These are phyloP conservation scores for Argyrosomus japonicus DNA, from an alignment of 2,113 vertebrate species.

Conservation along the genomic window DNA sequence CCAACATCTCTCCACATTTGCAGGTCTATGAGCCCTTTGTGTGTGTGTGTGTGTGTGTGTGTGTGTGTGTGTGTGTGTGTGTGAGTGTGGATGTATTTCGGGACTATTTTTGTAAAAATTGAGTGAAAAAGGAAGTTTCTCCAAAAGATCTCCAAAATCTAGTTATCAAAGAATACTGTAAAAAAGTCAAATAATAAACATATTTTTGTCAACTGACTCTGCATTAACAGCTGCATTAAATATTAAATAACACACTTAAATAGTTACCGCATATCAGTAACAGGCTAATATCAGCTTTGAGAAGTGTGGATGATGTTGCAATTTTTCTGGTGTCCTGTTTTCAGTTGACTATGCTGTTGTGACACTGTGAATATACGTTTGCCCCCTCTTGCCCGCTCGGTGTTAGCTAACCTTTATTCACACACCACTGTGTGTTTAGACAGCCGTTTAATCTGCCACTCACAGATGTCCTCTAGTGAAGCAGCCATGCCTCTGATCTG, in stretches of 20 bases:
- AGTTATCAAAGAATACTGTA: not conserved
- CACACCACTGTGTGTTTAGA: conserved; percentile 75
- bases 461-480: conserved; percentile 73
- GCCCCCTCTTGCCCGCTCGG: conserved; percentile 42
- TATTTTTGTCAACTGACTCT: not conserved
- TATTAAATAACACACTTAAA: not conserved
- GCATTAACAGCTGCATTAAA: conserved; percentile 1
- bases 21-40: no score
- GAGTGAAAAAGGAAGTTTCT: no score
- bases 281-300: not conserved
- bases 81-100: no score
- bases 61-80: no score
- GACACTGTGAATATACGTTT: conserved; percentile 38
- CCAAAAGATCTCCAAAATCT: not conserved
- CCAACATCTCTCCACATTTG: no score
- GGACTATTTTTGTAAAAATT: no score
- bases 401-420: conserved; percentile 75
- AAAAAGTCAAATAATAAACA: not conserved
- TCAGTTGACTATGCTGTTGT: not conserved
- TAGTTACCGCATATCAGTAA: not conserved
- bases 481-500: conserved; percentile 79
- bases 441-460: conserved; percentile 82
- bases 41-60: no score
- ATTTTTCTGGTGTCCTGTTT: conserved; percentile 2
- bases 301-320: not conserved